These are phyloP conservation scores for Carapus acus DNA, from an alignment of 2,797 vertebrate genomes.

Conservation along the genomic window DNA sequence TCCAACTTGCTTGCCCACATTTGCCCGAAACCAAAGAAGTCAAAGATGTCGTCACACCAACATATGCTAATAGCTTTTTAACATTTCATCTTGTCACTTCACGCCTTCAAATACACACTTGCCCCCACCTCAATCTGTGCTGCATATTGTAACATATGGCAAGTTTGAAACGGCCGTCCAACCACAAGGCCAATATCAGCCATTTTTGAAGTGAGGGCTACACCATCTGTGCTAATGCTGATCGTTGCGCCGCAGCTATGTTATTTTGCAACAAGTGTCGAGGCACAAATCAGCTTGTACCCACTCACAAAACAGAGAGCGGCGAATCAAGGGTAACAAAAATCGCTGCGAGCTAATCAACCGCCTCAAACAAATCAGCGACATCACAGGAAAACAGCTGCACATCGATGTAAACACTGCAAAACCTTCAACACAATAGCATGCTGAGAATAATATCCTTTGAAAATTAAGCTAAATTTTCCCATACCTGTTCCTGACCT, in stretches of 20 bases:
- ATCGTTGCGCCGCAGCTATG: constrained; percentile 37
- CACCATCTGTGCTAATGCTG: constrained; percentile 64
- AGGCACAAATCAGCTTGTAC: constrained; percentile 18
- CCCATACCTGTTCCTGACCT: too few species aligned
- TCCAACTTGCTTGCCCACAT: background rate
- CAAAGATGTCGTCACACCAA: constrained; percentile 39
- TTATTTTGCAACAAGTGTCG: constrained; percentile 32
- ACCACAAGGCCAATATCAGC: constrained; percentile 54
- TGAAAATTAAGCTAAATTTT: too few species aligned
- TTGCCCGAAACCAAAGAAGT: constrained; percentile 34
- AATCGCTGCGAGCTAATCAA: too few species aligned
- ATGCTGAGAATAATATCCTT: too few species aligned
- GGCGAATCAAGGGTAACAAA: too few species aligned
- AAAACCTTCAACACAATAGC: too few species aligned
- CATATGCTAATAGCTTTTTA: constrained; percentile 55
- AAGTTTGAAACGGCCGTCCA: constrained; percentile 62
- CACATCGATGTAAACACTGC: too few species aligned
- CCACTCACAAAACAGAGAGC: background rate
- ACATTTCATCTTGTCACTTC: constrained; percentile 47
- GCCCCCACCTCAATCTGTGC: constrained; percentile 56
- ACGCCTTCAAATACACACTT: constrained; percentile 54
- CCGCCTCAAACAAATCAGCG: constrained; percentile 10
- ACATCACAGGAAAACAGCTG: constrained; percentile 18
- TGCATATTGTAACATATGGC: constrained; percentile 67
- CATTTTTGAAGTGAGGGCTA: constrained; percentile 60